Evolutionary conservation across 2,113 vertebrate genomes (phyloP), one percentile per base, ranked within the genome.

Genomic region (Periophthalmus modestus): DNA sequence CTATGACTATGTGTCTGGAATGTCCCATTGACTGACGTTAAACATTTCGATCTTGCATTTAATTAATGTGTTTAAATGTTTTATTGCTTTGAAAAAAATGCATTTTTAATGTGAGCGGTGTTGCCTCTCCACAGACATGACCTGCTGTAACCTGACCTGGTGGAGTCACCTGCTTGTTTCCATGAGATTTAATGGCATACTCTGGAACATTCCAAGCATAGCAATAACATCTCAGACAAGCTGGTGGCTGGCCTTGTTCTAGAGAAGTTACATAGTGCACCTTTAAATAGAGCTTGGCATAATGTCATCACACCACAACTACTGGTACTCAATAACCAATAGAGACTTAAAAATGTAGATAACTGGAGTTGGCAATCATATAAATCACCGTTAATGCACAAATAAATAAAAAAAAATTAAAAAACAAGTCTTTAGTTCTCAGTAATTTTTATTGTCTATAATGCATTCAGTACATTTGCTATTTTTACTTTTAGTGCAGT

Each of bases 391-490:
- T 73, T 0, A 19, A 74, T 21, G 16, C n/a, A 7, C 2, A 15
- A 47, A 61, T 15, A 36, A 79, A 10, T 2, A 18, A 43, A 33
- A 61, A 15, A n/a, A n/a, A n/a, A n/a, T n/a, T n/a, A 28, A 28
- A 28, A 28, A 28, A 1, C 28, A 2, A 28, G n/a, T 1, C 5
- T 47, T 24, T 0, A 2, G 3, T 19, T 72, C 72, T 58, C 43
- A 47, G 65, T 55, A 3, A 7, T 9, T 24, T 81, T 73, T 68
- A 73, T 72, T 74, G 55, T 72, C 23, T 15, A 43, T 23, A 55
- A 3, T 54, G 23, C 19, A 46, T 66, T 65, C 5, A 55, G 18
- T 65, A 69, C 33, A 74, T 66, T 18, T 46, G 28, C 4, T 57
- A 15, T 57, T 16, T 58, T 55, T 47, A 78, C 46, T 24, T 47